Conservation (phyloP, 2,888 invertebrate species). For the Orgyia antiqua region DNA sequence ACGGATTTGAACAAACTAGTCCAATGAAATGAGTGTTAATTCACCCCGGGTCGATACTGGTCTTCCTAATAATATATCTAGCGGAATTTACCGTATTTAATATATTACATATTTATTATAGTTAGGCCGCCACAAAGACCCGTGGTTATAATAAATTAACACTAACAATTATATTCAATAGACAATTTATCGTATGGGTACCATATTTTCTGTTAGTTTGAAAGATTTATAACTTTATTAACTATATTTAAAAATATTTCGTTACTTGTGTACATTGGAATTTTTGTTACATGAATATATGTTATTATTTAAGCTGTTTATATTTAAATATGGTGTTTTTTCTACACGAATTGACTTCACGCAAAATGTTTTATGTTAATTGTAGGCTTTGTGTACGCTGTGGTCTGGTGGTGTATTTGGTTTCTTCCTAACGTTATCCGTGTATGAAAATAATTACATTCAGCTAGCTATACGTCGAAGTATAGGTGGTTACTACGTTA, state of each 20-base stretch:
- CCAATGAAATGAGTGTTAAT: slow-evolving; percentile 58
- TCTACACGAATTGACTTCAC: slow-evolving; percentile 65
- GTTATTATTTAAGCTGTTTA: slow-evolving; percentile 75
- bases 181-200: slow-evolving; percentile 46
- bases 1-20: slow-evolving; percentile 77
- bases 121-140: slow-evolving; percentile 23
- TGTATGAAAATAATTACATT: slow-evolving; percentile 63
- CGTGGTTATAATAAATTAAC: slow-evolving; percentile 12
- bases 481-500: slow-evolving; percentile 71
- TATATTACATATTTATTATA: slow-evolving; percentile 58
- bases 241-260: slow-evolving; percentile 67
- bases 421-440: slow-evolving; percentile 66
- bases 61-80: slow-evolving; percentile 38
- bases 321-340: slow-evolving; percentile 67
- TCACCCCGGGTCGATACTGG: slow-evolving; percentile 43
- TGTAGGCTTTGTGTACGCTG: slow-evolving; percentile 69
- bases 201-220: slow-evolving; percentile 65
- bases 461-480: slow-evolving; percentile 62
- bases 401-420: slow-evolving; percentile 62
- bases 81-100: slow-evolving; percentile 46
- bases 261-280: slow-evolving; percentile 76
- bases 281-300: slow-evolving; percentile 71
- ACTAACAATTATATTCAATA: slow-evolving; percentile 30
- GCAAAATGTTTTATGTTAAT: slow-evolving; percentile 63
- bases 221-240: slow-evolving; percentile 37